Conservation (phyloP, 2,113 vertebrate genomes). For the Solea senegalensis region DNA sequence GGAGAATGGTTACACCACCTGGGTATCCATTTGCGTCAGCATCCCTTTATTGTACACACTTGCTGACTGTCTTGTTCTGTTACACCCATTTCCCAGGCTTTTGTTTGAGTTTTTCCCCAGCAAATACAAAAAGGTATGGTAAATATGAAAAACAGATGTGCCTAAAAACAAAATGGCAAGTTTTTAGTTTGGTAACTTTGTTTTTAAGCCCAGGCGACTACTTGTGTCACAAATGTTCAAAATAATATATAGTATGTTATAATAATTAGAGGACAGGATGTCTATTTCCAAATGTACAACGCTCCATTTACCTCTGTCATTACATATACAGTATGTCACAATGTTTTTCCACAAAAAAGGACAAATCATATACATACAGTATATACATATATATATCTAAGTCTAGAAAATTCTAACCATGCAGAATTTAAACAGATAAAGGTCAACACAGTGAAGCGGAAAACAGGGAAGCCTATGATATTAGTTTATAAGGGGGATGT, state of each 20-base stretch:
- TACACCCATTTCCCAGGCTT: conserved; percentile 69
- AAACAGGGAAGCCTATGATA: conserved; percentile 55
- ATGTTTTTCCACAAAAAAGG: neutral
- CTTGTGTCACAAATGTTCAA: conserved; percentile 13
- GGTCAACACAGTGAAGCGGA: conserved; percentile 35
- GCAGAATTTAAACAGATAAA: conserved; percentile 30
- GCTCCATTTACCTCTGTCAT: conserved; percentile 7
- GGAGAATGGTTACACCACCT: conserved; percentile 59
- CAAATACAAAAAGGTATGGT: conserved; percentile 54
- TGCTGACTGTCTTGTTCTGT: conserved; percentile 44
- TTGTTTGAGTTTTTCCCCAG: conserved; percentile 59
- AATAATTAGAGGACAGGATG: conserved; percentile 43
- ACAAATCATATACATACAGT: too few species aligned
- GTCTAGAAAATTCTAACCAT: neutral
- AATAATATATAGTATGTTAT: conserved; percentile 5
- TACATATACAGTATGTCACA: neutral
- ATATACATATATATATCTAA: too few species aligned
- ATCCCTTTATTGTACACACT: conserved; percentile 61
- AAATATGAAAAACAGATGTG: conserved; percentile 81
- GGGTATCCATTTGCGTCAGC: conserved; percentile 55
- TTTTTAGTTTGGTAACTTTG: conserved; percentile 7
- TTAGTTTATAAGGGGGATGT: conserved; percentile 49
- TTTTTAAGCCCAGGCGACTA: conserved; percentile 12
- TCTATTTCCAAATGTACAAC: neutral
- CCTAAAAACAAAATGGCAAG: conserved; percentile 42